Evolutionary conservation across 2,888 invertebrate genomes (phyloP).

Genomic region (Trissolcus brochymenae): DNA sequence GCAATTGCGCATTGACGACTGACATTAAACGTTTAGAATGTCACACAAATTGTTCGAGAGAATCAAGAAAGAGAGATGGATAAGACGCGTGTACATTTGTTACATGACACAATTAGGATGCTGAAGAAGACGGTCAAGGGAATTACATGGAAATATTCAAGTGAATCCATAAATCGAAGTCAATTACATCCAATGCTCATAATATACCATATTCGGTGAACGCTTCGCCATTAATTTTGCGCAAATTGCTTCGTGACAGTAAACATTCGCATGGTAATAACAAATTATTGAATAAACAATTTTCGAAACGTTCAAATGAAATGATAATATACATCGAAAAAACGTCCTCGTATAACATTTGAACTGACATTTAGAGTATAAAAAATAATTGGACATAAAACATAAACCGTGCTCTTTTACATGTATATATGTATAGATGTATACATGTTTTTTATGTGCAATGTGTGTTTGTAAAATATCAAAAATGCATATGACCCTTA

Average conservation of each 20-base stretch:
- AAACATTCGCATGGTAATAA: constrained; percentile 7
- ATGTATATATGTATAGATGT: too few relatives aligned
- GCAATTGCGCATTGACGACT: constrained; percentile 11
- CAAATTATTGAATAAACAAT: background rate
- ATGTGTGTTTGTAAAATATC: too few relatives aligned
- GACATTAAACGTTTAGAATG: constrained; percentile 3
- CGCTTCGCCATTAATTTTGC: constrained; percentile 15
- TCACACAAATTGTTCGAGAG: background rate
- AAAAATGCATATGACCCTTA: too few relatives aligned
- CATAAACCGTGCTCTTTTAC: too few relatives aligned
- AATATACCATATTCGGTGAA: constrained; percentile 39
- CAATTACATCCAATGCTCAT: constrained; percentile 33
- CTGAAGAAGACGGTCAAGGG: constrained; percentile 48
- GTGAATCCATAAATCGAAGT: constrained; percentile 47
- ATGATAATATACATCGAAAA: too few relatives aligned
- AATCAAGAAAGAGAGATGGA: constrained; percentile 7
- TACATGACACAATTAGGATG: constrained; percentile 39
- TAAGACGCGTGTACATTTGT: constrained; percentile 23
- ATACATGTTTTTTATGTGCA: too few relatives aligned
- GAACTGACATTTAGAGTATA: too few relatives aligned
- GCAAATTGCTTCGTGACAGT: constrained; percentile 29
- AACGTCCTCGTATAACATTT: background rate
- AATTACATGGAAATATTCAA: constrained; percentile 35
- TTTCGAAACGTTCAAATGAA: too few relatives aligned
- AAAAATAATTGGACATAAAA: background rate